Evolutionary conservation across 2,888 invertebrate species (phyloP).

Genomic region (Acronicta alni): DNA sequence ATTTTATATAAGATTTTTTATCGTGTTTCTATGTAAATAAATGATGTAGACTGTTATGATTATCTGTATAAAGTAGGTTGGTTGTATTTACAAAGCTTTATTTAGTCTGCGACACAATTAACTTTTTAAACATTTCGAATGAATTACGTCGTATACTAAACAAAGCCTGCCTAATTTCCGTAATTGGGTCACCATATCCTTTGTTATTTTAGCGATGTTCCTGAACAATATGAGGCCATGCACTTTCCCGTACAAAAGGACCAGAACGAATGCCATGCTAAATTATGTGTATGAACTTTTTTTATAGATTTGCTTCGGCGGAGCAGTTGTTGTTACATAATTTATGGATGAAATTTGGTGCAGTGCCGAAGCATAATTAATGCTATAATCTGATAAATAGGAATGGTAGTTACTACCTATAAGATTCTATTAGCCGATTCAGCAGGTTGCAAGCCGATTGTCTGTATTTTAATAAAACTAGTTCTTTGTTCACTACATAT

Average conservation of each 20-base stretch:
- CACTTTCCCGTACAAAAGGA: slow-evolving; percentile 1
- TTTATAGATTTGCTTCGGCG: slow-evolving; percentile 19
- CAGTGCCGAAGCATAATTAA: neutral
- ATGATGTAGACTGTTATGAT: too few species aligned
- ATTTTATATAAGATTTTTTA: slow-evolving; percentile 1
- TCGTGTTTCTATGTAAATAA: neutral
- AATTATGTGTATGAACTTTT: slow-evolving; percentile 28
- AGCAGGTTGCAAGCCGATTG: slow-evolving; percentile 16
- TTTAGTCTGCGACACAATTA: slow-evolving; percentile 1
- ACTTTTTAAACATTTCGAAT: neutral
- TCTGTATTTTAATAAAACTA: neutral
- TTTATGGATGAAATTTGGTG: too few species aligned
- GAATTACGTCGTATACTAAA: slow-evolving; percentile 15
- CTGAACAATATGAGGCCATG: slow-evolving; percentile 12
- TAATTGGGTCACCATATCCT: slow-evolving; percentile 40
- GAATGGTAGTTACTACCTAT: neutral
- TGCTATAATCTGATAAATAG: neutral
- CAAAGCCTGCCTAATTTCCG: slow-evolving; percentile 8
- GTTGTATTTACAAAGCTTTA: neutral
- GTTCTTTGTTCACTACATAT: neutral
- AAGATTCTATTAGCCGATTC: neutral
- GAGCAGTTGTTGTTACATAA: neutral
- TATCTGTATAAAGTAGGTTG: too few species aligned
- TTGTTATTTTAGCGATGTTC: slow-evolving; percentile 30
- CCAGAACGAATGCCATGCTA: slow-evolving; percentile 1